These are phyloP conservation scores for Phaonia tiefii DNA, from an alignment of 2,888 invertebrate species.

Conservation along the genomic window DNA sequence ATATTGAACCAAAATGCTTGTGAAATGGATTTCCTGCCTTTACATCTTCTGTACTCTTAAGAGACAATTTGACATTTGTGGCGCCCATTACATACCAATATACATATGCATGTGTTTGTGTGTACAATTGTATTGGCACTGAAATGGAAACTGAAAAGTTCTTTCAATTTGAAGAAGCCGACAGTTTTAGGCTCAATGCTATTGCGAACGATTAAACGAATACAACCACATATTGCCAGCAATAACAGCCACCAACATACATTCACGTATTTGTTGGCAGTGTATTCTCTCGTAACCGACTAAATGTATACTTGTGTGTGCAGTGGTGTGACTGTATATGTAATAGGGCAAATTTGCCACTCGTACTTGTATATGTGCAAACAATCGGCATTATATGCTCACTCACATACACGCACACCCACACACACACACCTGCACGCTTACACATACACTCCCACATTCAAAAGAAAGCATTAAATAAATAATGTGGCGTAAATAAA, in stretches of 20 bases:
- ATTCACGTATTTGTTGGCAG: too few species aligned
- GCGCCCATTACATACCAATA: too few species aligned
- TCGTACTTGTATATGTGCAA: too few species aligned
- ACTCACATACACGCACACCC: not conserved
- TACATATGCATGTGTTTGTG: too few species aligned
- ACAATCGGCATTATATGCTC: too few species aligned
- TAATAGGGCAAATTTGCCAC: too few species aligned
- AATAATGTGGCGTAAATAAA: constrained; percentile 19
- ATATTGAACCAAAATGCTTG: constrained; percentile 28
- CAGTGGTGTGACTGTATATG: too few species aligned
- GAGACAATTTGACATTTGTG: too few species aligned
- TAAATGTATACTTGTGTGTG: too few species aligned
- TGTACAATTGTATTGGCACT: constrained; percentile 1
- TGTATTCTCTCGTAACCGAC: too few species aligned
- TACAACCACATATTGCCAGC: constrained; percentile 22
- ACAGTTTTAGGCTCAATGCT: constrained; percentile 55
- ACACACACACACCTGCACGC: not conserved
- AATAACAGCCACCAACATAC: too few species aligned
- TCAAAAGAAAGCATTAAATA: constrained; percentile 14
- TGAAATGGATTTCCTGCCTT: constrained; percentile 21
- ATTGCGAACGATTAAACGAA: constrained; percentile 60
- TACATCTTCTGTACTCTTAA: not conserved
- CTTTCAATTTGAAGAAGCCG: constrained; percentile 23
- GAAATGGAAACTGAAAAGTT: constrained; percentile 52
- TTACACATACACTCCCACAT: constrained; percentile 11